phyloP scores from a whole-genome alignment of 2,797 vertebrate genomes.

The Setipinna tenuifilis region DNA sequence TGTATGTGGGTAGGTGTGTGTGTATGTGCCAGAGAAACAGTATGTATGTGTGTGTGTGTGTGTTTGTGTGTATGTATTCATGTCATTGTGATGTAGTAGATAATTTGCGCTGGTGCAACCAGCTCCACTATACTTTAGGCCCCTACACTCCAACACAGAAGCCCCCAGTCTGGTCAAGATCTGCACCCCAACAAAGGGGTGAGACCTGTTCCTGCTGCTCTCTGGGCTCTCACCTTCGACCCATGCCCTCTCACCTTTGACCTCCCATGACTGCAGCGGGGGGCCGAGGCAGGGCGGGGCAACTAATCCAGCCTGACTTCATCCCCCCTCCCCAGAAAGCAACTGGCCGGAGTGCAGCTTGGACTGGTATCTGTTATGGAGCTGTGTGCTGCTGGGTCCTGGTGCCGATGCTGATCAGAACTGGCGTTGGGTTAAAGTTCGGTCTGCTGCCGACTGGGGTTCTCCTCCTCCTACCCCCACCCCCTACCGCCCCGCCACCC shows the following conservation, averaged over 20 bases:
- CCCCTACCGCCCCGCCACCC: conserved; percentile 44
- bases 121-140: conserved; percentile 80
- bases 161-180: background rate
- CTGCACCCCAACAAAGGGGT: background rate
- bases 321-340: conserved; percentile 58
- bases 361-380: background rate
- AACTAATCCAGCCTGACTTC: conserved; percentile 82
- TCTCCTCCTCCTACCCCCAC: conserved; percentile 27
- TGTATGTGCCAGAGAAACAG: conserved; percentile 41
- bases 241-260: conserved; percentile 58
- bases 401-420: background rate
- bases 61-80: conserved; percentile 38
- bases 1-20: no score
- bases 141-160: conserved; percentile 35
- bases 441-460: background rate
- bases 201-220: conserved; percentile 16
- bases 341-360: background rate
- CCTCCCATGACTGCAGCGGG: conserved; percentile 51
- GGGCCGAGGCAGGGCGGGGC: conserved; percentile 55
- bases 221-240: background rate
- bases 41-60: no score
- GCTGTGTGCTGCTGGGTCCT: background rate
- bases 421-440: background rate
- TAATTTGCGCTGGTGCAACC: conserved; percentile 63
- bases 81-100: conserved; percentile 34